Base-by-base conservation (phyloP, 2,888 invertebrate species). In the Tenthredo notha region DNA sequence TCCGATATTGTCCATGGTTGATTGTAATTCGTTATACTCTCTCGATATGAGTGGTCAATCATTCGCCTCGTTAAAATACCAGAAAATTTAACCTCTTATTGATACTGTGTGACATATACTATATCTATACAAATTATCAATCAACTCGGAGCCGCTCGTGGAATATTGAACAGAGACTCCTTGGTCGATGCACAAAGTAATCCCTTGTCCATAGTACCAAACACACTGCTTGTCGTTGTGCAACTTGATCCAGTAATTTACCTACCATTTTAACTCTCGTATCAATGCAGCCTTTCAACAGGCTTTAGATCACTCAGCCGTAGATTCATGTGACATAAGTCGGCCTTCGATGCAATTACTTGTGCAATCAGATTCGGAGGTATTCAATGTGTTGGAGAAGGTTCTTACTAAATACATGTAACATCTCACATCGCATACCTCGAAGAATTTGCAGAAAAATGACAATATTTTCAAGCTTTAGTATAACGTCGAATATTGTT, bases 281-380 rank as follows among this genome's bases (percentile, higher is more conserved):
- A 74, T 74, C 74, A 74, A 74, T 74, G 25, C n/a, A n/a, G 21
- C 15, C 74, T 74, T 74, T 74, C 43, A 43, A 74, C 74, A 40
- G 15, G 25, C 43, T n/a, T 18, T 43, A n/a, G 43, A 74, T 74
- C 74, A 74, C 74, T 25, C 25, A 12, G 74, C 25, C 43, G 33
- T 21, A 74, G 37, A 74, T 74, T 74, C 21, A 74, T 43, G 74
- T 43, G 43, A 74, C 74, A 5, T 21, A 25, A 40, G 37, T 12
- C 6, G n/a, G 43, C 43, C 33, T 67, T 67, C 33, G 29, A 18
- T 15, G 67, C 33, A 33, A 67, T 67, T 15, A 67, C 33, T 67
- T 18, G 67, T 29, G 29, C 15, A 33, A 6, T 33, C 25, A 67
- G 67, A 67, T 67, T 25, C 67, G 15, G 67, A 67, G 33, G 67